Evolutionary conservation across 2,113 vertebrate genomes (phyloP), one percentile per base, ranked within the genome.

Genomic region (Triplophysa dalaica): DNA sequence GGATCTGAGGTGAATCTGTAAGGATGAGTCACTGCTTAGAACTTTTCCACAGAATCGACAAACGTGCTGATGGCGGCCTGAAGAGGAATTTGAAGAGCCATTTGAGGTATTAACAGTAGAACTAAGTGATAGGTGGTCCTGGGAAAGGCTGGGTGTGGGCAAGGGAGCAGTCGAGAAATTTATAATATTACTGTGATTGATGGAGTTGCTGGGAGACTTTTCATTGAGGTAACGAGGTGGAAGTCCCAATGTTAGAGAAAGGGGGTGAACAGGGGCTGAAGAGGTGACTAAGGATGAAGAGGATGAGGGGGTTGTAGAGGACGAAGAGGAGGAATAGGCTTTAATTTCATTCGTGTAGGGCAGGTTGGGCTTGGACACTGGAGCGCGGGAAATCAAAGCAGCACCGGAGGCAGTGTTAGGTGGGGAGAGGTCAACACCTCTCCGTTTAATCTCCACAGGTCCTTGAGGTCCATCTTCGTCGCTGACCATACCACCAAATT

Each of bases 1-100:
- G 0, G 96, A 98, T 38, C 96, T 91, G 74, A 98, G 91, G 33
- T 98, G 96, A 87, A 98, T 97, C 88, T 97, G 96, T 45, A 97
- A 91, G 1, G 96, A 96, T 0, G 96, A 97, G 66, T 98, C 96
- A 17, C 95, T 97, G 74, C 96, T 96, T n/a, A 98, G 91, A 1
- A 94, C 92, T 87, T 98, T 98, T 12, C 95, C 95, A 17, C 96
- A 98, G 61, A 95, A 97, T 0, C 95, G 93, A 67, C 96, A 97
- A n/a, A 94, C 92, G 62, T 97, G 95, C 41, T 92, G 92, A 22
- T 87, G 84, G 1, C 92, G 92, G 29, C 88, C 89, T 2, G 85
- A 65, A 3, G 87, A 87, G 3, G 89, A 86, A 8, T 22, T 79
- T 41, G 72, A 54, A 7, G 88, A 88, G 52, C 83, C 76, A 68